A percentile compares a stretch with the other conserved stretches of the same genome.
Conservation (phyloP, 1,140 invertebrate genomes). For the Acyrthosiphon pisum region DNA sequence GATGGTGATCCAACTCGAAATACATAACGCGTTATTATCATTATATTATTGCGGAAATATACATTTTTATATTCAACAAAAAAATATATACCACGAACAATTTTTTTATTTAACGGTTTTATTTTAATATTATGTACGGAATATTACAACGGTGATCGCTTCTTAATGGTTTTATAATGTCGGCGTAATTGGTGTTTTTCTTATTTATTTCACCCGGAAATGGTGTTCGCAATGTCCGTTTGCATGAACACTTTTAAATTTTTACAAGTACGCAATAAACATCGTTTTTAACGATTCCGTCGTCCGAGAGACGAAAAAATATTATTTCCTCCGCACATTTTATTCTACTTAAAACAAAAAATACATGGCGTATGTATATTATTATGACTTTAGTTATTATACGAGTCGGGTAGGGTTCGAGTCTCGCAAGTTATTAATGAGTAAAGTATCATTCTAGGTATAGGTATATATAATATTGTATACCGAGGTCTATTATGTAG, state of each 20-base stretch:
- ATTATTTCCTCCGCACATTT: background rate
- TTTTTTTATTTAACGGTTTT: background rate
- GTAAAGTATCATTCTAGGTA: background rate
- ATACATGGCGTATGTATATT: background rate
- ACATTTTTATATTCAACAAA: background rate
- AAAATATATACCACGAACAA: background rate
- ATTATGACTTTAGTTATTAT: background rate
- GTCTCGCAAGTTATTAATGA: background rate
- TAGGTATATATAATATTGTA: background rate
- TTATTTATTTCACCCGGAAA: background rate
- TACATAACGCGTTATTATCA: background rate
- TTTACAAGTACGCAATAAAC: background rate
- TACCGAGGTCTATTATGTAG: background rate
- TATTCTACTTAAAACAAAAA: background rate
- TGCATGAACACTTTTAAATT: background rate
- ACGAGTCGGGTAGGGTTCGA: background rate
- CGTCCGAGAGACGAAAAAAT: background rate
- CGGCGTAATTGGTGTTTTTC: background rate
- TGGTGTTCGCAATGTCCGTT: background rate
- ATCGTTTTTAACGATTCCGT: background rate
- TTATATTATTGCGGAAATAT: background rate
- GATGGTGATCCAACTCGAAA: background rate
- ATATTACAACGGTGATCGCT: background rate
- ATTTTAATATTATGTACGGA: background rate
- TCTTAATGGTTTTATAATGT: constrained; percentile 24